Base-by-base conservation (phyloP, 2,888 invertebrate species). In the Drosophila bunnanda region DNA sequence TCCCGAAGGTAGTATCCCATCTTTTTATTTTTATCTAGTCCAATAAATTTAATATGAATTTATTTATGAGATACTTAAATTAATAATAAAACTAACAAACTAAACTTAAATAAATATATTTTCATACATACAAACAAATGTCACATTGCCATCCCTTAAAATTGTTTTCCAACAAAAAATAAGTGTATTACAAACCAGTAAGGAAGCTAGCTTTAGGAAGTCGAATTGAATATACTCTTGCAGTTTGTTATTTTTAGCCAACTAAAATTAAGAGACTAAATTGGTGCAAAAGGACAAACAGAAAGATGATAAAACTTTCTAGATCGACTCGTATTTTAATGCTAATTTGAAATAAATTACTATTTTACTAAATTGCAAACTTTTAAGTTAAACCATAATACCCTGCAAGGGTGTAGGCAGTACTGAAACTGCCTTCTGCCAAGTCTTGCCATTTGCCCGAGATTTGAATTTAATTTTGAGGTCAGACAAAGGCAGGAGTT, bases 391-490 rank as follows among this genome's bases (percentile, higher is more conserved):
- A n/a, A 28, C n/a, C n/a, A 10, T 25, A 10, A 46, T n/a, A n/a
- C 9, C 25, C 25, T 6, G 5, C 1, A n/a, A 46, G 25, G 25
- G 44, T 46, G 28, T 28, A 44, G 12, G 5, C 17, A 20, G 20
- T 28, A 43, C 28, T 13, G 13, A 32, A 55, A 77, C 76, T 78
- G 52, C 44, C 50, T 55, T 32, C 75, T 77, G 79, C 78, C 81
- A 80, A 77, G 71, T 72, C 52, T 48, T 72, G 65, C 69, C 75
- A 80, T 84, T 82, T 84, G 80, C 76, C 62, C 68, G 74, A 82
- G 87, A 82, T 88, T 89, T 82, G 77, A 79, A 88, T 88, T 84
- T 82, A 90, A 89, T 89, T 89, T 89, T 89, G 78, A 79, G 89
- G 89, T 90, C 89, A 89, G 64, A 74, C 74, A 84, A 80, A 67